phyloP scores from a whole-genome alignment of 1,140 invertebrate species.

The Megalopta genalis region DNA sequence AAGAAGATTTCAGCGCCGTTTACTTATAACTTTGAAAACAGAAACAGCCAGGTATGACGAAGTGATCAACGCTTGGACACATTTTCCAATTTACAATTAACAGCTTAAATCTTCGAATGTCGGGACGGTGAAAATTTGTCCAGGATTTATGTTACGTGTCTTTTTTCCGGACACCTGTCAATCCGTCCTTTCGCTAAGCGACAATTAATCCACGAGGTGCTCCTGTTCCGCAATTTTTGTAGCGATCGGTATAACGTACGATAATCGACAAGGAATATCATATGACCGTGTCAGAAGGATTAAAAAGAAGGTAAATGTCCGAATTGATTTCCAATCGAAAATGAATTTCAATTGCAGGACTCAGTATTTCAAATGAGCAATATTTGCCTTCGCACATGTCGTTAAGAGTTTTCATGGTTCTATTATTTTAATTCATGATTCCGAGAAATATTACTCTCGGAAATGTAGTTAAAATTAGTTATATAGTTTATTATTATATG shows the following conservation, averaged over 20 bases:
- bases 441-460: too few relatives aligned
- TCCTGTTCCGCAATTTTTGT: not conserved
- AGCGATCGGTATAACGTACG: not conserved
- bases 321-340: too few relatives aligned
- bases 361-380: too few relatives aligned
- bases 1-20: too few relatives aligned
- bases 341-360: too few relatives aligned
- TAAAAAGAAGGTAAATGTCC: too few relatives aligned
- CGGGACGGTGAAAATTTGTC: conserved; percentile 2
- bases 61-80: not conserved
- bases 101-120: conserved; percentile 16
- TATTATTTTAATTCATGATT: too few relatives aligned
- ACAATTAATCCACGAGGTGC: conserved; percentile 18
- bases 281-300: not conserved
- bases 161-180: conserved; percentile 18
- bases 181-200: not conserved
- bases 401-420: too few relatives aligned
- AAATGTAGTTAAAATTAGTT: too few relatives aligned
- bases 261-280: not conserved
- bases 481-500: too few relatives aligned
- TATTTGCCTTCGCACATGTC: too few relatives aligned
- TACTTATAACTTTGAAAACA: not conserved
- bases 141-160: not conserved
- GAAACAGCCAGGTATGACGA: not conserved
- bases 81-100: conserved; percentile 4